Evolutionary conservation across 2,113 vertebrate species (phyloP), one percentile per base, ranked within the genome.

Genomic region (Trematocara zebra): DNA sequence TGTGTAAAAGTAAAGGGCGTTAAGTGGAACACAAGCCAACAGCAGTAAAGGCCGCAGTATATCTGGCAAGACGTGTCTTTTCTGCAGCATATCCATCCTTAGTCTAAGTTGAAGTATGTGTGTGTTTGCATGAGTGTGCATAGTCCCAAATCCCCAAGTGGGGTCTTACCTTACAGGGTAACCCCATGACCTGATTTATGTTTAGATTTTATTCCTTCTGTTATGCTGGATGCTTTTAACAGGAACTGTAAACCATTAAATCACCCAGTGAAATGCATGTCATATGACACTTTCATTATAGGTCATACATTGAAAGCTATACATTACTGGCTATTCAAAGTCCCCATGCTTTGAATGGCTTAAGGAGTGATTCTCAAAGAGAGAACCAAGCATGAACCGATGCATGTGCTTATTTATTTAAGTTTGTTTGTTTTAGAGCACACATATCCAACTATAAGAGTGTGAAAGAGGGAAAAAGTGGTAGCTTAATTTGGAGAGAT

Each of bases 11-110:
- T 91, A 88, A 94, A 92, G 93, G 87, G 80, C 83, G 85, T 94
- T 93, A 88, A 92, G 80, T 93, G 88, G 88, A 93, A 91, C 87
- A 86, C 87, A 93, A 93, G 90, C 92, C 94, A 95, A 85, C 78
- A 59, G 93, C 86, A 90, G 89, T 96, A 94, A 95, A 96, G 95
- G 81, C 88, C 57, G 78, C 88, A 74, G 85, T 94, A 90, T 93
- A 90, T 95, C 91, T 92, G 87, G 80, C 78, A 85, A 54, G 88
- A 82, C 5, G 5, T 86, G 42, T 87, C 33, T 88, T 88, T 88
- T 81, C 72, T 91, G 20, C 78, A 86, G 49, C 51, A 84, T 78
- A 87, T 91, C 85, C 82, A 85, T 92, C 61, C 82, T 31, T 84
- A 28, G 76, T 69, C 20, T 72, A 33, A 64, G 53, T 69, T 20